Evolutionary conservation across 2,113 vertebrate genomes (phyloP).

Genomic region (Paraplagusia blochii): DNA sequence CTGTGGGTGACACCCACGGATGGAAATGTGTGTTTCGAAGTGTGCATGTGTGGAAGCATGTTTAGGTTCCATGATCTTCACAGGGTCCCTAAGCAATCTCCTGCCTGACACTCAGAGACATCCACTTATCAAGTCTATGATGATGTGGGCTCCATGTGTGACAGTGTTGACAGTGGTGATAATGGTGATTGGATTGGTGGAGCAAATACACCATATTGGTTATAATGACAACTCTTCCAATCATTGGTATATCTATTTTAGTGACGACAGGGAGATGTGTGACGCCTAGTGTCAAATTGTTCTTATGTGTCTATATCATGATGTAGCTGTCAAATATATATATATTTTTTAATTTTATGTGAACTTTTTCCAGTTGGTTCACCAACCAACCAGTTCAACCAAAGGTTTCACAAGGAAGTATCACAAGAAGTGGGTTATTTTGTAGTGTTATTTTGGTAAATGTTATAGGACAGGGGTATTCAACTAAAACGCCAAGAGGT

Average conservation of each 20-base stretch:
- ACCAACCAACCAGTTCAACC: too few species aligned
- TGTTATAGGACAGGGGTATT: too few species aligned
- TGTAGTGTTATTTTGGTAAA: too few species aligned
- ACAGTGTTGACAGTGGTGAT: constrained; percentile 24
- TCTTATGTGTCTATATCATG: neutral
- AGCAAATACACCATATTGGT: constrained; percentile 24
- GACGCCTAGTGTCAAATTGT: neutral
- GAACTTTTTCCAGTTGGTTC: too few species aligned
- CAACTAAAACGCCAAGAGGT: too few species aligned
- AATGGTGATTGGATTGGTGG: neutral
- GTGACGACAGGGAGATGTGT: neutral
- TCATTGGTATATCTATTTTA: neutral
- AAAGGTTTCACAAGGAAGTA: too few species aligned
- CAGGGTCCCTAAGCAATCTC: constrained; percentile 57
- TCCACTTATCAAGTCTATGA: constrained; percentile 41
- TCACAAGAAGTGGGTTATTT: too few species aligned
- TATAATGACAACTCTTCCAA: constrained; percentile 4
- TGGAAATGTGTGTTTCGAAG: constrained; percentile 49
- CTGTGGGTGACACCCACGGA: constrained; percentile 64
- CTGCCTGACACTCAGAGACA: constrained; percentile 38
- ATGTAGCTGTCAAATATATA: too few species aligned
- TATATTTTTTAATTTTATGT: too few species aligned
- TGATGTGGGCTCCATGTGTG: constrained; percentile 14
- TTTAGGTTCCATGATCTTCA: constrained; percentile 58
- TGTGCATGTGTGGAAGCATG: constrained; percentile 37